Percentiles rank a stretch among this genome's conserved stretches.
These are phyloP conservation scores for Salminus brasiliensis DNA, from an alignment of 2,113 vertebrate species.

Conservation along the genomic window DNA sequence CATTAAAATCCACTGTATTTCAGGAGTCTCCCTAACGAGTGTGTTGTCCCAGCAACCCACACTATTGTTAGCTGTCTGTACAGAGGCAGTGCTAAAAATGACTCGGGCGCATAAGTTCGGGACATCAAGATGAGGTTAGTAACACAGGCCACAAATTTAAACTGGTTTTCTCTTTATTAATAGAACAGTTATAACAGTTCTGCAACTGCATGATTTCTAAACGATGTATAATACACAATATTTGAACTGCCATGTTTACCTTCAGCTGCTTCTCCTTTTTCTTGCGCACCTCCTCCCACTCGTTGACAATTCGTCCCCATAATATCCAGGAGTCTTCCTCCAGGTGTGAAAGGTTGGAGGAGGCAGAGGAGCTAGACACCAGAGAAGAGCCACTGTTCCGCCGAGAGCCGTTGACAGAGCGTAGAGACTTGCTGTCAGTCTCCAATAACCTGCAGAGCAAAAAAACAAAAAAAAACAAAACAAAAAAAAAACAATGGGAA, in stretches of 20 bases:
- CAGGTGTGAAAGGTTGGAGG: constrained; percentile 96
- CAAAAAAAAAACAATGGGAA: no score
- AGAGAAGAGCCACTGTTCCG: constrained; percentile 96
- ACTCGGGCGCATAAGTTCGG: not conserved
- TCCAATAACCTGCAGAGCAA: constrained; percentile 85
- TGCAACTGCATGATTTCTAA: no score
- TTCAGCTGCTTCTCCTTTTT: constrained; percentile 98
- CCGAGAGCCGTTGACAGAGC: constrained; percentile 95
- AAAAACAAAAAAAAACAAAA: no score
- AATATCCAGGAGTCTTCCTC: constrained; percentile 98
- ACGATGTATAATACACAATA: no score
- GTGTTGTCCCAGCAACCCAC: not conserved
- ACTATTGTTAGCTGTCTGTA: not conserved
- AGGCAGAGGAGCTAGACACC: constrained; percentile 97
- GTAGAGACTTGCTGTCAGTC: constrained; percentile 94
- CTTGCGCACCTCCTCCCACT: constrained; percentile 97
- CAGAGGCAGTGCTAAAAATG: not conserved
- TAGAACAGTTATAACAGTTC: no score
- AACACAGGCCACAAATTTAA: not conserved
- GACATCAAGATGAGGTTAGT: not conserved
- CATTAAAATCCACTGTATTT: no score
- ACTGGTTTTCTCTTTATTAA: not conserved
- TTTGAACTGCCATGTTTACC: no score
- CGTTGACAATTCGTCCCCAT: constrained; percentile 97
- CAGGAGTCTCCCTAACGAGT: not conserved